Evolutionary conservation across 2,888 invertebrate genomes (phyloP).

Genomic region (Polymixis lichenea): DNA sequence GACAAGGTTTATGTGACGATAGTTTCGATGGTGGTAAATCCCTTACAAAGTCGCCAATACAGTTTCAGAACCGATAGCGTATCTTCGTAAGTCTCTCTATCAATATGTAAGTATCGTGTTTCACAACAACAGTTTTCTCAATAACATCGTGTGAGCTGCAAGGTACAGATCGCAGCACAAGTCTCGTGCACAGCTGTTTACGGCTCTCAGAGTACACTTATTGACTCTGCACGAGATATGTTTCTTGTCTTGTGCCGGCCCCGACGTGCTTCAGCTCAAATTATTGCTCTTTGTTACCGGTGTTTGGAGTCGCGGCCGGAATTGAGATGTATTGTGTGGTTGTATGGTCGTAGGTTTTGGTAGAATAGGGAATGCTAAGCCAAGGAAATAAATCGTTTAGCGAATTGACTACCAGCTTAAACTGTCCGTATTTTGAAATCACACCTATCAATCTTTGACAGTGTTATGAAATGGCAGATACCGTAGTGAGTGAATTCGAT

Average conservation of each 20-base stretch:
- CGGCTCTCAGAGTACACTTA: conserved; percentile 52
- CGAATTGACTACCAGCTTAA: background rate
- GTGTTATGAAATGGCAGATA: background rate
- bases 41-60: background rate
- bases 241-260: conserved; percentile 52
- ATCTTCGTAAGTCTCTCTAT: conserved; percentile 18
- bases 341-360: background rate
- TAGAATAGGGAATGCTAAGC: background rate
- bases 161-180: conserved; percentile 14
- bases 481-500: no score
- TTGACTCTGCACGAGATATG: conserved; percentile 62
- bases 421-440: background rate
- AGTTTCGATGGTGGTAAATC: background rate
- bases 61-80: background rate
- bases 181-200: conserved; percentile 51
- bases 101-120: conserved; percentile 13
- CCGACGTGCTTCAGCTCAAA: conserved; percentile 53
- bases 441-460: background rate
- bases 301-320: conserved; percentile 20
- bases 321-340: conserved; percentile 16
- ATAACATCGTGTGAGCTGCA: conserved; percentile 33
- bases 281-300: conserved; percentile 55
- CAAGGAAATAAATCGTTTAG: background rate
- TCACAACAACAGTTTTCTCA: conserved; percentile 13
- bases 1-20: background rate